These are phyloP conservation scores for Marasmarcha lunaedactyla DNA, from an alignment of 2,888 invertebrate species.

Conservation along the genomic window DNA sequence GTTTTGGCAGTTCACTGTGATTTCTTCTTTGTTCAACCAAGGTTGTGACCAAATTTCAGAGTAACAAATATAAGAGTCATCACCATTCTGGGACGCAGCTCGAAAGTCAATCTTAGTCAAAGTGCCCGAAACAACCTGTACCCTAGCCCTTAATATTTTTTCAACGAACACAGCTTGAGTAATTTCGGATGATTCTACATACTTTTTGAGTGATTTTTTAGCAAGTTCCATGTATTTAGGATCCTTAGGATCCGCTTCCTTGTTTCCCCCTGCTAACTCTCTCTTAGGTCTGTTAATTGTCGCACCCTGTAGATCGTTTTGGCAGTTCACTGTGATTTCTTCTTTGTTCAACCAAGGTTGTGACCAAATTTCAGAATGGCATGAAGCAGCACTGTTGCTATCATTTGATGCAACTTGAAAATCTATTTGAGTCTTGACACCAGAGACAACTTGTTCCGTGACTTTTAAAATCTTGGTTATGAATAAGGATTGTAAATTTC, in stretches of 20 bases:
- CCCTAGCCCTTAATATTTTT: constrained; percentile 34
- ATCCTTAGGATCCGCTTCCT: constrained; percentile 16
- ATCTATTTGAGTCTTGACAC: constrained; percentile 67
- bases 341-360: constrained; percentile 68
- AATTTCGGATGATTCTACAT: constrained; percentile 19
- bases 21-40: neutral
- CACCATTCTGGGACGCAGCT: constrained; percentile 56
- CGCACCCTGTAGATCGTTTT: neutral
- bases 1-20: neutral
- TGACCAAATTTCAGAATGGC: constrained; percentile 60
- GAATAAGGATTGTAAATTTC: constrained; percentile 7
- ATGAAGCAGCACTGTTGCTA: constrained; percentile 47
- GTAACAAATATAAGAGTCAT: constrained; percentile 1
- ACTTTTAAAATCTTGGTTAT: constrained; percentile 51
- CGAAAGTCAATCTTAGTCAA: constrained; percentile 63
- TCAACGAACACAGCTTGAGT: constrained; percentile 22
- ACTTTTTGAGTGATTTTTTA: constrained; percentile 22
- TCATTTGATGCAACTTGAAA: constrained; percentile 69
- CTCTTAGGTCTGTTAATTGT: constrained; percentile 10
- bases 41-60: constrained; percentile 2
- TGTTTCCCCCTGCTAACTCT: constrained; percentile 4
- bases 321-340: constrained; percentile 20
- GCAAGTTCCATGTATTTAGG: constrained; percentile 23
- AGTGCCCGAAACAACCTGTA: constrained; percentile 57
- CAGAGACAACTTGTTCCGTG: constrained; percentile 63